phyloP scores from a whole-genome alignment of 1,140 invertebrate species.

The Nephotettix cincticeps region DNA sequence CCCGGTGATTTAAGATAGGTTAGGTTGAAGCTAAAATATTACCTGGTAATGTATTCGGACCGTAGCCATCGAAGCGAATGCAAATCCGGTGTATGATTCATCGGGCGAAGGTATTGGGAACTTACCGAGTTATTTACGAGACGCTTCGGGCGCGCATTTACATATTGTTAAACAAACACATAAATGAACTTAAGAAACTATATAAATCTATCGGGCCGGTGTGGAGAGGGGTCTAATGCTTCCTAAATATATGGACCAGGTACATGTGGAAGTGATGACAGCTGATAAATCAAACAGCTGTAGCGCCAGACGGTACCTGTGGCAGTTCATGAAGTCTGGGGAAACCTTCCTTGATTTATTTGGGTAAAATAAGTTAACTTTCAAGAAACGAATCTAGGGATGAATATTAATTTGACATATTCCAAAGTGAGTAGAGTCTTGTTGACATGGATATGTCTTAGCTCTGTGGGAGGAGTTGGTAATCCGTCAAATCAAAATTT shows the following conservation, averaged over 20 bases:
- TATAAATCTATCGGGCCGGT: constrained; percentile 22
- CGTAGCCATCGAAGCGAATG: neutral
- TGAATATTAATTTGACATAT: too few relatives aligned
- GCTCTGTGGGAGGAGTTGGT: too few relatives aligned
- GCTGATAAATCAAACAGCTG: too few relatives aligned
- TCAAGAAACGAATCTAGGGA: too few relatives aligned
- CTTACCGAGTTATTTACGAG: neutral
- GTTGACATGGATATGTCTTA: too few relatives aligned
- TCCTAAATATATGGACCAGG: constrained; percentile 14
- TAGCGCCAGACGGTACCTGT: too few relatives aligned
- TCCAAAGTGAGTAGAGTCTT: too few relatives aligned
- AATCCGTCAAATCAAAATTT: too few relatives aligned
- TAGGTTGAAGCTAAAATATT: constrained; percentile 24
- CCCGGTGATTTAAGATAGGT: constrained; percentile 18
- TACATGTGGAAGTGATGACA: too few relatives aligned
- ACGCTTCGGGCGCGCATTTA: constrained; percentile 4
- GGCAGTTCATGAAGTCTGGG: too few relatives aligned
- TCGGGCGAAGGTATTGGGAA: constrained; percentile 18
- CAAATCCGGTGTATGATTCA: constrained; percentile 25
- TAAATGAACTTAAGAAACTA: constrained; percentile 28
- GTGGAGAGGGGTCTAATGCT: constrained; percentile 10
- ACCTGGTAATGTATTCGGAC: constrained; percentile 16
- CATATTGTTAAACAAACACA: constrained; percentile 29
- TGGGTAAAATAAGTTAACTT: too few relatives aligned
- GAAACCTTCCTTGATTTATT: too few relatives aligned